Base-by-base conservation (phyloP, 2,888 invertebrate species). In the Phengaris alcon region DNA sequence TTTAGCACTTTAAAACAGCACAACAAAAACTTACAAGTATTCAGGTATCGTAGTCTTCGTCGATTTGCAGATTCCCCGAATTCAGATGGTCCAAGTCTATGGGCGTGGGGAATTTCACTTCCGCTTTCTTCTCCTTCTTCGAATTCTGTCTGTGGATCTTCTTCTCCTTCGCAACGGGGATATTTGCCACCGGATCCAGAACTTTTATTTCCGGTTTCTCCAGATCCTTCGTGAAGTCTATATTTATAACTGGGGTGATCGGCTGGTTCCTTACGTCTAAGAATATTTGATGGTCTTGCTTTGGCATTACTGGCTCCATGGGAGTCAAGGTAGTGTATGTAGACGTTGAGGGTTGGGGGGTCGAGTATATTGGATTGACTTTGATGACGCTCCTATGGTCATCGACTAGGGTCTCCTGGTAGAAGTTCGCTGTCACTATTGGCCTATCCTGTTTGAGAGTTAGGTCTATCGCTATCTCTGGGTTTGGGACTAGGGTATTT, bases 41-140 rank as follows among this genome's bases (percentile, higher is more conserved):
- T 94, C 91, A 94, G 87, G 93, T 93, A 90, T 94, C 94, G 82
- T 94, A 94, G 87, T 94, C 94, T 83, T 94, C 94, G 75, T 94
- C 94, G 73, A 93, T 91, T 80, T 93, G 90, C 80, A 93, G 82
- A 78, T 92, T 89, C 8, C 90, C 91, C 73, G 91, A 88, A 81
- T 90, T 90, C 76, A 91, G 84, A 82, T 86, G 83, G 78, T 92
- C 92, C 77, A 91, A 84, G 75, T 89, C 87, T 2, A 89, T 81
- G 0, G 86, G 86, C 68, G 81, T 79, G 2, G 83, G 64, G 0
- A 82, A 70, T 0, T 86, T 83, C 75, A 85, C 86, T 4, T 82
- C 74, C 76, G 88, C 81, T 72, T 85, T 89, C 77, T 87, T 90
- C 3, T 84, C 79, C 73, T 90, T 15, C 75, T 87, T 90, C 0